Evolutionary conservation across 2,888 invertebrate genomes (phyloP), one percentile per base, ranked within the genome.

Genomic region (Macaria liturata): DNA sequence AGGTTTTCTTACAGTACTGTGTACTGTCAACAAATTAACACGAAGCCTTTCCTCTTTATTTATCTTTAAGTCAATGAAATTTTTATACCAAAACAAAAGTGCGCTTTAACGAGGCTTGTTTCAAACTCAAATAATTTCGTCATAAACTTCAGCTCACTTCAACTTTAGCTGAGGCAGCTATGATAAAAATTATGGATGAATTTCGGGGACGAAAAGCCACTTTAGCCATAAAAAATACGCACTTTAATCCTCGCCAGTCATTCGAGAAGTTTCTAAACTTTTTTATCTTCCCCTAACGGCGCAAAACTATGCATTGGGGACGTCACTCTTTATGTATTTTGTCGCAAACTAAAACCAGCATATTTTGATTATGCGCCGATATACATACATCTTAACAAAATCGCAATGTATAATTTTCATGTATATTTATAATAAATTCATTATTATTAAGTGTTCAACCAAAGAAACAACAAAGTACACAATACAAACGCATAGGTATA

Each of bases 271-370:
- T 42, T 59, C 49, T 57, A 59, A 70, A 68, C 73, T 79, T 80
- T 78, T 83, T 86, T 86, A 86, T 86, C 83, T 81, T 78, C 74
- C 78, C 75, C 75, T 67, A 78, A 78, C 80, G 79, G 74, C 73
- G 68, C 67, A 71, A 76, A 88, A 88, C 88, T 88, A 86, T 83
- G 80, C 86, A 76, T 75, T 71, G 67, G 84, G 85, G 87, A 86
- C 76, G 78, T 81, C 86, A 84, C 82, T 79, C 83, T 72, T 74
- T 52, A 49, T 46, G 48, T 40, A 53, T 46, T 80, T 77, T 79
- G 80, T 83, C 48, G 55, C 59, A 56, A 49, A 52, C 52, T n/a
- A 52, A n/a, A 46, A 52, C 3, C 52, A 32, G 37, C 52, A 7
- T 37, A 20, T 20, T 20, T 7, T 49, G 46, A 43, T 50, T 47